Conservation (phyloP, 2,113 vertebrate species). For the Dipodomys ordii region DNA sequence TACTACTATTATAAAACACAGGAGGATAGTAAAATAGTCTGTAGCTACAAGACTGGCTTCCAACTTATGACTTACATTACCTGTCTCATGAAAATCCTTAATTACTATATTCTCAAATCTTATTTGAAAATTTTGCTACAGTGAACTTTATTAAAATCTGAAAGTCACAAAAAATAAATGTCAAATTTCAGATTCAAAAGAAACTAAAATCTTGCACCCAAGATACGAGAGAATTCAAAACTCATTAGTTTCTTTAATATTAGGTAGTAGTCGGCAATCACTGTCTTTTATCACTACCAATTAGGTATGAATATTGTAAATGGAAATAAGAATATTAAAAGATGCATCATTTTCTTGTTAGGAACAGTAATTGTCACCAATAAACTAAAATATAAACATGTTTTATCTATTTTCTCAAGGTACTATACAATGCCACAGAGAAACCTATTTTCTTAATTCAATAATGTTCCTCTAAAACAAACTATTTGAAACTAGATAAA, state of each 20-base stretch:
- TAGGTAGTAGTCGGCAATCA: constrained; percentile 14
- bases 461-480: constrained; percentile 47
- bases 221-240: constrained; percentile 42
- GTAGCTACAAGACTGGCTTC: neutral
- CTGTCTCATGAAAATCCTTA: neutral
- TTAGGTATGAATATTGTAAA: neutral
- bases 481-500: constrained; percentile 51
- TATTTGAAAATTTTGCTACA: neutral
- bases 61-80: neutral
- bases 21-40: constrained; percentile 13
- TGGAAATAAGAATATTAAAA: constrained; percentile 48
- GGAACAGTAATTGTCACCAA: constrained; percentile 27
- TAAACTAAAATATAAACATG: constrained; percentile 9
- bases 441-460: constrained; percentile 62
- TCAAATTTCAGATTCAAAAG: constrained; percentile 25
- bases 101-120: neutral
- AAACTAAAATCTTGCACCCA: neutral
- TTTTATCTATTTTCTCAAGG: constrained; percentile 36
- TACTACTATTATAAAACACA: neutral
- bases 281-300: constrained; percentile 7
- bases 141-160: neutral
- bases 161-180: neutral
- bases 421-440: neutral
- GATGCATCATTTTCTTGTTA: constrained; percentile 20
- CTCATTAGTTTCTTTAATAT: constrained; percentile 22